Conservation (phyloP, 1,140 invertebrate species). For the Hyles euphorbiae region DNA sequence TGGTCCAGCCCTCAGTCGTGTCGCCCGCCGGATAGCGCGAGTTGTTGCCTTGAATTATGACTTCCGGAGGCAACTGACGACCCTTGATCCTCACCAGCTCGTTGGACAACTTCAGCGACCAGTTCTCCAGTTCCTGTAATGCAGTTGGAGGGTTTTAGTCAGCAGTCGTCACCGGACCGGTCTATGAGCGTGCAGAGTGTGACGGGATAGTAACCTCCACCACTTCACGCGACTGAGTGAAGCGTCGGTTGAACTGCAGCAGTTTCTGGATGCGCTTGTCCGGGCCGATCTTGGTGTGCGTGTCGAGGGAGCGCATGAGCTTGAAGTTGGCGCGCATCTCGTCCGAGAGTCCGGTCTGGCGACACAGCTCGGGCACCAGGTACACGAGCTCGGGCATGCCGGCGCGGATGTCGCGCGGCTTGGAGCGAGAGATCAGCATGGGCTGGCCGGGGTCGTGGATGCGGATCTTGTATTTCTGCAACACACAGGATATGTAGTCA, state of each 20-base stretch:
- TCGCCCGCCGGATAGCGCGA: conserved; percentile 55
- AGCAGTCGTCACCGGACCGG: no score
- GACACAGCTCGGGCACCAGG: conserved; percentile 85
- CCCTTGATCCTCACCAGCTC: conserved; percentile 77
- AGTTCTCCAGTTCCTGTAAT: conserved; percentile 72
- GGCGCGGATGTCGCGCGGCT: conserved; percentile 78
- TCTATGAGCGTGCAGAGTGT: no score
- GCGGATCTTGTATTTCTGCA: conserved; percentile 78
- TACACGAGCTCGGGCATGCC: conserved; percentile 78
- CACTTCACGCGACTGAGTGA: conserved; percentile 72
- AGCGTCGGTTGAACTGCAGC: conserved; percentile 76
- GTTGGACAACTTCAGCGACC: conserved; percentile 79
- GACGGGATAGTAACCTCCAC: conserved; percentile 56
- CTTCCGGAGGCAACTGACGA: conserved; percentile 76
- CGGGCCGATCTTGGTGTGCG: conserved; percentile 81
- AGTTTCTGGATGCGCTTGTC: conserved; percentile 78
- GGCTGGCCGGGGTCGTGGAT: conserved; percentile 79
- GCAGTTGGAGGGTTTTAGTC: neutral
- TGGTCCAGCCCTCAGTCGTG: conserved; percentile 80
- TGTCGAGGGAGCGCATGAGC: conserved; percentile 80
- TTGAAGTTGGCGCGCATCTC: conserved; percentile 77
- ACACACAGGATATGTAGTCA: neutral
- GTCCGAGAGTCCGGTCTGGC: conserved; percentile 81
- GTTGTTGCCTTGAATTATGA: conserved; percentile 70
- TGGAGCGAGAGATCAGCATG: conserved; percentile 78